These are phyloP conservation scores for Hydrolagus affinis DNA, from an alignment of 2,113 vertebrate species.

Conservation along the genomic window DNA sequence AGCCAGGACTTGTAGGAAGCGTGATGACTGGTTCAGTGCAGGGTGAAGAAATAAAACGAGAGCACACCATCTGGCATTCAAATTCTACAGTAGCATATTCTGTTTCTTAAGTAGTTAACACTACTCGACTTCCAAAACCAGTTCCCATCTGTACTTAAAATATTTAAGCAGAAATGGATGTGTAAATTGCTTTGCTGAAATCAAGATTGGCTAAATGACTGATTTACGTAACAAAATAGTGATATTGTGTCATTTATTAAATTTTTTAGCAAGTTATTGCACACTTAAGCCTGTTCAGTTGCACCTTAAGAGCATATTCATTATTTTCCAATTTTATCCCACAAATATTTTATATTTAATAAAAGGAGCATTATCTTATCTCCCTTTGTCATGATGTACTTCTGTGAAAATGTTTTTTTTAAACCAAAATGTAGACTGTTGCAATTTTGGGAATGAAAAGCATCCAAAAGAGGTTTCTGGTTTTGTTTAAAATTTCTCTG, in stretches of 20 bases:
- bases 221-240: background rate
- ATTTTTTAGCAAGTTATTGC: conserved; percentile 23
- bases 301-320: conserved; percentile 28
- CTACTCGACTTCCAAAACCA: conserved; percentile 2
- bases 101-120: background rate
- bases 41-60: background rate
- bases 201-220: conserved; percentile 11
- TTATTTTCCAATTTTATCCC: conserved; percentile 9
- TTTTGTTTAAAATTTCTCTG: background rate
- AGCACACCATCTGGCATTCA: background rate
- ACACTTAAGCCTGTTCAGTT: conserved; percentile 14
- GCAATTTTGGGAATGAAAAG: conserved; percentile 10
- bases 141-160: conserved; percentile 8
- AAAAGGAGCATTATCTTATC: conserved; percentile 9
- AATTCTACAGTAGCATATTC: conserved; percentile 12
- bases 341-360: background rate
- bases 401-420: background rate
- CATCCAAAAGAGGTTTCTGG: background rate
- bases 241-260: background rate
- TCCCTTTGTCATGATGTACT: background rate
- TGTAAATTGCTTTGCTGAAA: background rate
- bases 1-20: background rate
- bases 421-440: background rate
- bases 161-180: conserved; percentile 15
- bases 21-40: background rate